Conservation (phyloP, 2,797 vertebrate species). For the Manis pentadactyla region DNA sequence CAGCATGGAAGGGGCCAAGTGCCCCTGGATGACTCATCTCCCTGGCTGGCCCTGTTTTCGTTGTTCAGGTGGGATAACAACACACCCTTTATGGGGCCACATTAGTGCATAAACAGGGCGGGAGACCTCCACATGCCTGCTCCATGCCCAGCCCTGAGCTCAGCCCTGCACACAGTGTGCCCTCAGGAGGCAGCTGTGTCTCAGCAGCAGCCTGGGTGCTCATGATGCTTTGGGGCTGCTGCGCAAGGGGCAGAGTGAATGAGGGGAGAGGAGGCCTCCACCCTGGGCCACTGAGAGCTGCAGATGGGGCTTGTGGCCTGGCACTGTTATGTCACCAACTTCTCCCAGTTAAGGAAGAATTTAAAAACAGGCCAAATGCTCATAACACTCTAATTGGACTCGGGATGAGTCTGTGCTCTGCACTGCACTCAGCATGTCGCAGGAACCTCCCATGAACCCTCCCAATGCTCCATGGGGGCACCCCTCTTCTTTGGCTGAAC, state of each 20-base stretch:
- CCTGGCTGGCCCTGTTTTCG: not conserved
- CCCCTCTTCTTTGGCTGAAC: not conserved
- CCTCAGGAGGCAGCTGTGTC: rapidly evolving
- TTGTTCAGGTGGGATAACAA: not conserved
- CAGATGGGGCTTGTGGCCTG: not conserved
- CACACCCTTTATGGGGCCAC: not conserved
- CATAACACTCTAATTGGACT: not conserved
- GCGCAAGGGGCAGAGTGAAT: too few relatives aligned
- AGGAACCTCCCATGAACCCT: too few relatives aligned
- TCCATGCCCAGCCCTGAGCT: not conserved
- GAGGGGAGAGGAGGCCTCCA: not conserved
- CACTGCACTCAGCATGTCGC: rapidly evolving
- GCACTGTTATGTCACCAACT: too few relatives aligned
- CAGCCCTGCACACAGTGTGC: not conserved
- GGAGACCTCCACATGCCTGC: not conserved
- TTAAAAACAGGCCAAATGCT: rapidly evolving
- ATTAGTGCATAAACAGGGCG: not conserved
- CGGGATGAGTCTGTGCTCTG: too few relatives aligned
- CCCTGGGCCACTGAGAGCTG: not conserved
- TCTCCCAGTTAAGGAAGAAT: not conserved
- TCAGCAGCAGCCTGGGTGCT: not conserved
- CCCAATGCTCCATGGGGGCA: rapidly evolving
- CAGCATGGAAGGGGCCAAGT: too few relatives aligned
- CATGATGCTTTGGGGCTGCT: not conserved
- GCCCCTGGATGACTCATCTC: rapidly evolving